Evolutionary conservation across 2,113 vertebrate genomes (phyloP).

Genomic region (Ctenomys sociabilis): DNA sequence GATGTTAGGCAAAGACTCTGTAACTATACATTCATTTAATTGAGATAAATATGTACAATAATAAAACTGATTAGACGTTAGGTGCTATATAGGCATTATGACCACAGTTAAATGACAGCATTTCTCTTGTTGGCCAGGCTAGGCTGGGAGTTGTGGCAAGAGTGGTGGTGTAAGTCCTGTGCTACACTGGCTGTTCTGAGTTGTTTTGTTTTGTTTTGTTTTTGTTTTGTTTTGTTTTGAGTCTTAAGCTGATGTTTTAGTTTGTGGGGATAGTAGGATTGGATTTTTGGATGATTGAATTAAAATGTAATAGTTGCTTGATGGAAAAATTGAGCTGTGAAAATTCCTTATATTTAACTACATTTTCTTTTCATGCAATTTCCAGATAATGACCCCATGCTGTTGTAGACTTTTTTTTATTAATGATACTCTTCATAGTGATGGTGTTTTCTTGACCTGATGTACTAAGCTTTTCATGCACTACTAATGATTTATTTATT

Average conservation of each 20-base stretch:
- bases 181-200: neutral
- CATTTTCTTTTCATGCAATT: slow-evolving; percentile 55
- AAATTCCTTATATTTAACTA: slow-evolving; percentile 48
- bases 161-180: neutral
- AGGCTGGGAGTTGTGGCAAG: neutral
- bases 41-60: neutral
- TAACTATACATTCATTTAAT: neutral
- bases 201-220: neutral
- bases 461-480: slow-evolving; percentile 43
- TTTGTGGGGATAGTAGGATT: neutral
- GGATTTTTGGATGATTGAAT: slow-evolving; percentile 33
- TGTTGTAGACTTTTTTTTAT: slow-evolving; percentile 15
- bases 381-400: neutral
- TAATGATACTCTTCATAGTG: slow-evolving; percentile 25
- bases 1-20: neutral
- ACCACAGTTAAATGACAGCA: slow-evolving; percentile 17
- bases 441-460: slow-evolving; percentile 60
- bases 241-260: neutral
- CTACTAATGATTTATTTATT: neutral
- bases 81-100: neutral
- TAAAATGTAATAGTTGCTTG: slow-evolving; percentile 29
- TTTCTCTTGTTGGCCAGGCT: neutral
- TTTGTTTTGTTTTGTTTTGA: neutral
- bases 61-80: slow-evolving; percentile 51
- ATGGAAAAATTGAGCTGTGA: slow-evolving; percentile 42